A percentile compares a stretch with the other conserved stretches of the same genome.
Conservation (phyloP, 2,797 vertebrate genomes). For the Cyclura pinguis region DNA sequence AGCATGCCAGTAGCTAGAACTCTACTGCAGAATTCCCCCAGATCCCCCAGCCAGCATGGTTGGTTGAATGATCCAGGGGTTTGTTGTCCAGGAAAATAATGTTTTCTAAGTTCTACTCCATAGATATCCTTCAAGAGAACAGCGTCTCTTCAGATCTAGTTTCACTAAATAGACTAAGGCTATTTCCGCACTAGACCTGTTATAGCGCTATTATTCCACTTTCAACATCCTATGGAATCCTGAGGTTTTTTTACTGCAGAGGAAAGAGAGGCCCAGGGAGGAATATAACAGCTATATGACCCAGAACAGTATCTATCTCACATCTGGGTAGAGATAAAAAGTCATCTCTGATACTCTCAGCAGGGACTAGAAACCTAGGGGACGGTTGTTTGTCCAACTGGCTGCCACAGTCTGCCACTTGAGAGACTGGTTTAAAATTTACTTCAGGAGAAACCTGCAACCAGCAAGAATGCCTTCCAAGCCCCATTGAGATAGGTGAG, state of each 20-base stretch:
- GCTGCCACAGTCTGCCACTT: too few species aligned
- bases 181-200: too few species aligned
- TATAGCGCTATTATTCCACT: too few species aligned
- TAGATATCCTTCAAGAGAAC: not conserved
- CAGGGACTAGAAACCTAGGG: not conserved
- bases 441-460: too few species aligned
- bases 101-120: not conserved
- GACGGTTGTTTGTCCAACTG: not conserved
- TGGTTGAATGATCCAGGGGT: too few species aligned
- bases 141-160: not conserved
- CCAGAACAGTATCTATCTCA: not conserved
- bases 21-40: too few species aligned
- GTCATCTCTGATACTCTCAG: not conserved
- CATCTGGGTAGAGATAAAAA: not conserved
- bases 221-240: too few species aligned
- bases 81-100: too few species aligned
- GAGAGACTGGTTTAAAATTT: too few species aligned
- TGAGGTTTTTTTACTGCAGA: not conserved
- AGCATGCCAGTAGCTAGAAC: not conserved
- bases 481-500: not conserved
- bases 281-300: not conserved
- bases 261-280: not conserved
- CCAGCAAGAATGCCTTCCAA: not conserved
- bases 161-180: too few species aligned
- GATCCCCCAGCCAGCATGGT: too few species aligned